Evolutionary conservation across 2,888 invertebrate genomes (phyloP).

Genomic region (Malacosoma neustria): DNA sequence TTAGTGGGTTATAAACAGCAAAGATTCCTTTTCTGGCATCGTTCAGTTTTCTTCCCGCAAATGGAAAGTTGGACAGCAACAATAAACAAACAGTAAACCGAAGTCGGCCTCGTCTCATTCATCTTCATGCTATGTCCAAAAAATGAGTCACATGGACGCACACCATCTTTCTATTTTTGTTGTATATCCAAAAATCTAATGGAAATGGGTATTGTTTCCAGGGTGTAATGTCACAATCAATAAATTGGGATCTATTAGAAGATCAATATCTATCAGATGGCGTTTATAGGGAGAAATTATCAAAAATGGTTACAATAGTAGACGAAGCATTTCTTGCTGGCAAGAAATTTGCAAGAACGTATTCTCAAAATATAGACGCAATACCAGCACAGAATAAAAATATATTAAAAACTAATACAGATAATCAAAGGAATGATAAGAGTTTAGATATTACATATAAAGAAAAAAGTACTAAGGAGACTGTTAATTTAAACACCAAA

Average conservation of each 20-base stretch:
- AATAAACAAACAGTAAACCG: too few relatives aligned
- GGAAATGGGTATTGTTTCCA: too few relatives aligned
- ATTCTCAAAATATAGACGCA: slow-evolving; percentile 39
- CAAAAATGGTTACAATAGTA: slow-evolving; percentile 89
- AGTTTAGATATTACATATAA: slow-evolving; percentile 46
- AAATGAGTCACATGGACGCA: too few relatives aligned
- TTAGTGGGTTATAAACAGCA: too few relatives aligned
- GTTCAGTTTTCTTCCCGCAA: too few relatives aligned
- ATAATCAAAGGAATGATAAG: slow-evolving; percentile 21
- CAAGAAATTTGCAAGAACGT: slow-evolving; percentile 82
- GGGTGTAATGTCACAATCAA: slow-evolving; percentile 96
- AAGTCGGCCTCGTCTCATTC: too few relatives aligned
- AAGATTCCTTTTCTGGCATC: too few relatives aligned
- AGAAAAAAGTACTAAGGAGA: slow-evolving; percentile 21
- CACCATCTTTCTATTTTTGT: too few relatives aligned
- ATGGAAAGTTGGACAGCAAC: too few relatives aligned
- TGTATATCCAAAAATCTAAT: too few relatives aligned
- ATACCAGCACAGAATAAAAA: slow-evolving; percentile 15
- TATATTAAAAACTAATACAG: slow-evolving; percentile 12
- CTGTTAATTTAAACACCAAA: slow-evolving; percentile 20
- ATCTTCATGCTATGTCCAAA: too few relatives aligned
- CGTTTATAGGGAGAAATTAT: slow-evolving; percentile 85
- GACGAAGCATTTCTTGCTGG: slow-evolving; percentile 84
- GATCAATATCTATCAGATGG: slow-evolving; percentile 89
- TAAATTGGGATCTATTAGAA: slow-evolving; percentile 94